These are phyloP conservation scores for Phalera bucephala DNA, from an alignment of 2,888 invertebrate species.

Conservation along the genomic window DNA sequence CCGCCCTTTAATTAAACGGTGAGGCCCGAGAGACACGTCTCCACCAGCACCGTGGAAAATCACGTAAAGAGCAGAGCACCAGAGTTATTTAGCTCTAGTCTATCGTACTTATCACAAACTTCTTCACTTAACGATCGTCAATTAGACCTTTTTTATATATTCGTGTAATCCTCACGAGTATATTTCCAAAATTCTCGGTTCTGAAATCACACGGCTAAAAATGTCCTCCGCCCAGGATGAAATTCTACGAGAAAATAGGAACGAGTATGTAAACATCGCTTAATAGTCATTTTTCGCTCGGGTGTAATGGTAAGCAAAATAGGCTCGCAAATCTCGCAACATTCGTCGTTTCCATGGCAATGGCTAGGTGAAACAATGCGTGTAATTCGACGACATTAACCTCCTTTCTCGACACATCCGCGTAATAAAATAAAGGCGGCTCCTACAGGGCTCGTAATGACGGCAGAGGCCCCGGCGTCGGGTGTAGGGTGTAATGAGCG, in stretches of 20 bases:
- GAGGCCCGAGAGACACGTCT: slow-evolving; percentile 79
- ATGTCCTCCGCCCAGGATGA: background rate
- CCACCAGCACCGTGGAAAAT: slow-evolving; percentile 74
- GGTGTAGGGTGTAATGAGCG: slow-evolving; percentile 71
- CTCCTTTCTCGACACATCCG: slow-evolving; percentile 72
- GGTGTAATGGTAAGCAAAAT: slow-evolving; percentile 28
- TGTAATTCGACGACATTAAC: slow-evolving; percentile 73
- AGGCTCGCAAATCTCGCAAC: slow-evolving; percentile 29
- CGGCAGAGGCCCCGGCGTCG: slow-evolving; percentile 53
- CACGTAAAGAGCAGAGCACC: slow-evolving; percentile 67
- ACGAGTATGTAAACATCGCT: slow-evolving; percentile 8
- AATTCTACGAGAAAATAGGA: slow-evolving; percentile 2
- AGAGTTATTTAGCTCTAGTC: slow-evolving; percentile 57
- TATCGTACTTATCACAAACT: slow-evolving; percentile 49
- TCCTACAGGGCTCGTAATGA: slow-evolving; percentile 64
- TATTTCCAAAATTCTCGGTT: slow-evolving; percentile 2
- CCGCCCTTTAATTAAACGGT: slow-evolving; percentile 83
- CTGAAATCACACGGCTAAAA: slow-evolving; percentile 4
- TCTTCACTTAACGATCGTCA: slow-evolving; percentile 20
- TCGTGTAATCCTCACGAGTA: slow-evolving; percentile 1
- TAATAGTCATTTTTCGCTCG: slow-evolving; percentile 13
- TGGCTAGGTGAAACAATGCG: slow-evolving; percentile 71
- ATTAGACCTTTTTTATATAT: background rate
- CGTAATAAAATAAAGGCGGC: slow-evolving; percentile 71
- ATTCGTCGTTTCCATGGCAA: slow-evolving; percentile 55